A percentile compares a stretch with the other conserved stretches of the same genome.
These are phyloP conservation scores for Thymelicus acteon DNA, from an alignment of 2,888 invertebrate genomes.

Conservation along the genomic window DNA sequence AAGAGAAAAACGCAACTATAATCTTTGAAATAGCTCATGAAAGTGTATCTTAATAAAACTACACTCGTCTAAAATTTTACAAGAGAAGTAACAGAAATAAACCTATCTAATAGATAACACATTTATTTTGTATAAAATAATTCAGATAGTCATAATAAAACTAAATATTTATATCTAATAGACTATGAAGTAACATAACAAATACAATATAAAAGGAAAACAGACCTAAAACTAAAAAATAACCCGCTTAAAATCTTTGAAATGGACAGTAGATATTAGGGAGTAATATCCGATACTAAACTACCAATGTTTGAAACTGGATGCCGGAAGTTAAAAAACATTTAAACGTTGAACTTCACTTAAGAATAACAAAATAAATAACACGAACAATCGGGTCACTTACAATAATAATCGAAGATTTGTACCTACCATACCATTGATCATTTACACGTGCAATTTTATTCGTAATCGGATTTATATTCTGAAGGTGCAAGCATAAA, in stretches of 20 bases:
- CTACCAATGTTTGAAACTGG: slow-evolving; percentile 29
- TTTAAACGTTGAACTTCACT: slow-evolving; percentile 25
- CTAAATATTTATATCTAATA: slow-evolving; percentile 36
- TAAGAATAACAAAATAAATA: slow-evolving; percentile 23
- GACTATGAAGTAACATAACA: slow-evolving; percentile 54
- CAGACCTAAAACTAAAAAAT: slow-evolving; percentile 61
- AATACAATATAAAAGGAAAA: slow-evolving; percentile 67
- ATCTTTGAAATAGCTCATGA: slow-evolving; percentile 15
- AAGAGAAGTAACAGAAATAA: slow-evolving; percentile 27
- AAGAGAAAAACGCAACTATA: slow-evolving; percentile 10
- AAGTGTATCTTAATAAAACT: slow-evolving; percentile 12
- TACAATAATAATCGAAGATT: slow-evolving; percentile 39
- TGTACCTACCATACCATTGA: slow-evolving; percentile 43
- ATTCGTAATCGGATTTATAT: slow-evolving; percentile 41
- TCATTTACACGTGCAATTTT: slow-evolving; percentile 42
- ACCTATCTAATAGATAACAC: slow-evolving; percentile 17
- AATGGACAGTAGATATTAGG: slow-evolving; percentile 54
- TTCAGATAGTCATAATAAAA: slow-evolving; percentile 30
- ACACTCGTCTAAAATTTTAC: slow-evolving; percentile 13
- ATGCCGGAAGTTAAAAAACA: slow-evolving; percentile 11
- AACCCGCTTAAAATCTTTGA: slow-evolving; percentile 64
- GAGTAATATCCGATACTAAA: slow-evolving; percentile 32
- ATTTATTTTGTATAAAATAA: slow-evolving; percentile 24
- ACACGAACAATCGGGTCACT: slow-evolving; percentile 29
- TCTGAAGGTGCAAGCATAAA: slow-evolving; percentile 49